Evolutionary conservation across 2,113 vertebrate species (phyloP), one percentile per base, ranked within the genome.

Genomic region (Dasyurus viverrinus): DNA sequence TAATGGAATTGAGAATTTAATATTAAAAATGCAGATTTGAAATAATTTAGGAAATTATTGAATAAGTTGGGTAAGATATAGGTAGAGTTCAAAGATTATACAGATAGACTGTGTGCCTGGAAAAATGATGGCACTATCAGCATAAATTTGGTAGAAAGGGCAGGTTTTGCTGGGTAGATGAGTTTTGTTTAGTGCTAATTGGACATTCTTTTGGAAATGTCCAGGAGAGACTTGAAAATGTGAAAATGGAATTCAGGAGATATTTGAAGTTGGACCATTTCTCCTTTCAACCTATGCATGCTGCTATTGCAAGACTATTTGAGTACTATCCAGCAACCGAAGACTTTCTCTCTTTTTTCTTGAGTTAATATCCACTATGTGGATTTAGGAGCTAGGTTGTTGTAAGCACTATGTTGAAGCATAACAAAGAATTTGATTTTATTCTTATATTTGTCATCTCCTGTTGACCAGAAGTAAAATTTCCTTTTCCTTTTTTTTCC

Each of bases 381-480:
- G 68, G 7, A 23, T 26, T n/a, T 23, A 84, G n/a, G 68, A 84
- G 16, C 27, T 23, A 91, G 46, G 6, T 50, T 24, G 7, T 47
- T 30, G 8, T 90, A 48, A 50, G 24, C 24, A 52, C 3, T 50
- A 60, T 50, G 91, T n/a, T 60, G 55, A 84, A 42, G 55, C 24
- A 89, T 47, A 57, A 11, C 12, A 54, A 52, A 48, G 9, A 47
- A 91, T 90, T 97, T 93, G n/a, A 26, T 94, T 93, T 97, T 68
- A 91, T 54, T 90, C 53, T 89, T 89, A 55, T n/a, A 10, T 95
- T 97, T 95, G 16, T 57, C 84, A 50, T 48, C 47, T 89, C 53
- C 96, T 95, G 93, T 89, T 97, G 96, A 96, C 89, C 95, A 27
- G 14, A 84, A 53, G 57, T 47, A 94, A 48, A 36, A 9, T 92